phyloP scores from a whole-genome alignment of 2,113 vertebrate species.

The Myxocyprinus asiaticus region DNA sequence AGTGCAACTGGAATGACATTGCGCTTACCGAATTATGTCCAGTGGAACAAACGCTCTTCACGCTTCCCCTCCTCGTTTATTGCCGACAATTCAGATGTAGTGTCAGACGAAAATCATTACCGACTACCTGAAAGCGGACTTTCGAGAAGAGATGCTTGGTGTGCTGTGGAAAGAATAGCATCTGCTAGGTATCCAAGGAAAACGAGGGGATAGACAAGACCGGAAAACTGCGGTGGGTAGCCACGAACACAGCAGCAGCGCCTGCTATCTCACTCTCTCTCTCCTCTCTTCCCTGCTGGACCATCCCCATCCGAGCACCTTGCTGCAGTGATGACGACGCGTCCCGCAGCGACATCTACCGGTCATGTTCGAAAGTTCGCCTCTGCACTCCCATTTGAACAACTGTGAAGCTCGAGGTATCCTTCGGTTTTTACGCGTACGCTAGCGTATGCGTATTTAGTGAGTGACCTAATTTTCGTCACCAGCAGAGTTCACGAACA shows the following conservation, averaged over 20 bases:
- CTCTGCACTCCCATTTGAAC: neutral
- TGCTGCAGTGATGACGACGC: conserved; percentile 43
- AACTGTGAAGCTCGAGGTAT: neutral
- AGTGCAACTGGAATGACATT: conserved; percentile 62
- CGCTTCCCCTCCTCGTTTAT: conserved; percentile 49
- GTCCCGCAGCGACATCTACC: conserved; percentile 52
- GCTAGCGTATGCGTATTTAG: too few species aligned
- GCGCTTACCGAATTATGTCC: conserved; percentile 63
- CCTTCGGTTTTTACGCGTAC: neutral
- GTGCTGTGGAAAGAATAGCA: conserved; percentile 41
- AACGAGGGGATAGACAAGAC: conserved; percentile 4
- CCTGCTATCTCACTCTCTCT: conserved; percentile 32
- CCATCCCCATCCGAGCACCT: conserved; percentile 45
- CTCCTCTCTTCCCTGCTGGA: conserved; percentile 45
- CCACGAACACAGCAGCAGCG: conserved; percentile 46
- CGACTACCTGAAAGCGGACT: conserved; percentile 35
- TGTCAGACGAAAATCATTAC: conserved; percentile 48
- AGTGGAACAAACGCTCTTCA: conserved; percentile 45
- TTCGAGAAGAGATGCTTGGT: conserved; percentile 37
- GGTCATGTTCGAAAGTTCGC: neutral
- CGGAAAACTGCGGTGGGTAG: conserved; percentile 53
- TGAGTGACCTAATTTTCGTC: too few species aligned
- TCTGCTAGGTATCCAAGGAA: conserved; percentile 50
- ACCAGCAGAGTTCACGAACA: too few species aligned
- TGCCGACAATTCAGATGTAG: conserved; percentile 45